phyloP scores from a whole-genome alignment of 1,140 invertebrate genomes.

The Gyrodactylus bullatarudis region DNA sequence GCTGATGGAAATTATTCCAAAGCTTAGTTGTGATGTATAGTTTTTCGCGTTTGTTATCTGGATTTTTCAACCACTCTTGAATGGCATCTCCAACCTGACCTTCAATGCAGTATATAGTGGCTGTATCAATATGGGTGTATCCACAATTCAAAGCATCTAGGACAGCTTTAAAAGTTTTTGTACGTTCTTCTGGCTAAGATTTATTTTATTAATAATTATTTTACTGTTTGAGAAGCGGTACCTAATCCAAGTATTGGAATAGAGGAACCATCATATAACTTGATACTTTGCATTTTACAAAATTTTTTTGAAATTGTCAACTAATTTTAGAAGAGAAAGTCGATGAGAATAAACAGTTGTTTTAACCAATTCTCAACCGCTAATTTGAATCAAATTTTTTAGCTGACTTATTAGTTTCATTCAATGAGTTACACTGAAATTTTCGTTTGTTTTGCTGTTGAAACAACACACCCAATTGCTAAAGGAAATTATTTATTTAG shows the following conservation, averaged over 20 bases:
- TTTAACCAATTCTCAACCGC: no score
- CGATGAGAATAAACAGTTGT: no score
- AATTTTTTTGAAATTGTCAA: no score
- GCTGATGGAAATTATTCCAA: slow-evolving; percentile 33
- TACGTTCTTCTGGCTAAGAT: not conserved
- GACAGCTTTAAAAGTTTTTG: not conserved
- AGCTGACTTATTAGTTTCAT: no score
- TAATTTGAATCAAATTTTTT: no score
- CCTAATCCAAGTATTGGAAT: slow-evolving; percentile 12
- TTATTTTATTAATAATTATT: not conserved
- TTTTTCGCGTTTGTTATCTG: slow-evolving; percentile 3
- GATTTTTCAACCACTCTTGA: not conserved
- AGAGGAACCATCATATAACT: not conserved
- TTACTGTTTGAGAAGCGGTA: no score
- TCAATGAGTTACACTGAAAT: no score
- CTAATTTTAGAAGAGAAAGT: no score
- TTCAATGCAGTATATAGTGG: slow-evolving; percentile 1
- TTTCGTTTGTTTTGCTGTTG: no score
- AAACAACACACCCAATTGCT: no score
- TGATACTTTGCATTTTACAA: not conserved
- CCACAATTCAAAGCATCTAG: slow-evolving; percentile 1
- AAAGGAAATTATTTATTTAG: no score
- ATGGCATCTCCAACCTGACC: slow-evolving; percentile 2
- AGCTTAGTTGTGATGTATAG: slow-evolving; percentile 12
- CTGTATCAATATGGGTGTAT: not conserved